Conservation (phyloP, 1,140 invertebrate genomes). For the Nixonia krombeini region DNA sequence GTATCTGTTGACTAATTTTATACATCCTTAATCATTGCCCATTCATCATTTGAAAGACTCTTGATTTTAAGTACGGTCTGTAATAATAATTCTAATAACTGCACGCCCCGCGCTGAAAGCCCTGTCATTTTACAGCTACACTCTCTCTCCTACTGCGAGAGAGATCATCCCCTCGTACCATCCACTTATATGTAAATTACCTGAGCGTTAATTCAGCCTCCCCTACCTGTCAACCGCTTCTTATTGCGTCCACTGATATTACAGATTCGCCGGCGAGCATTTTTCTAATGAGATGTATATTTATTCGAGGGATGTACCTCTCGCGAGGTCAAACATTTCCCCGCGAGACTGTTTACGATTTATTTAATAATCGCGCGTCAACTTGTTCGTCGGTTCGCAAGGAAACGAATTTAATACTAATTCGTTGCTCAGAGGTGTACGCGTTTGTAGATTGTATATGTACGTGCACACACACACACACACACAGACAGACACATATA, state of each 20-base stretch:
- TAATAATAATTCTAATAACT: conserved; percentile 70
- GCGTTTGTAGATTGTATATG: too few relatives aligned
- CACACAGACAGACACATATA: too few relatives aligned
- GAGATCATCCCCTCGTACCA: conserved; percentile 45
- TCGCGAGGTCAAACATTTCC: too few relatives aligned
- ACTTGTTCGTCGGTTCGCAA: too few relatives aligned
- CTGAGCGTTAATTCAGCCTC: conserved; percentile 54
- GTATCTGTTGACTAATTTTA: conserved; percentile 62
- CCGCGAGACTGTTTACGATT: too few relatives aligned
- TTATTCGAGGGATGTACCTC: too few relatives aligned
- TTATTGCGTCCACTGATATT: conserved; percentile 42
- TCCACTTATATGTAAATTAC: conserved; percentile 68
- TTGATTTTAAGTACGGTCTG: conserved; percentile 69
- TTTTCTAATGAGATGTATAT: too few relatives aligned
- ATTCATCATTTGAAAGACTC: conserved; percentile 71
- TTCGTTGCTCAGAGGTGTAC: too few relatives aligned
- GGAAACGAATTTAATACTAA: too few relatives aligned
- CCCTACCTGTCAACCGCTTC: conserved; percentile 29
- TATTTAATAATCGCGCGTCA: too few relatives aligned
- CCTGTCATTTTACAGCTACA: conserved; percentile 61
- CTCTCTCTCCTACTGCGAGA: conserved; percentile 36
- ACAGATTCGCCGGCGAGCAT: conserved; percentile 25
- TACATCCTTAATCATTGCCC: conserved; percentile 68
- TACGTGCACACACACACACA: too few relatives aligned
- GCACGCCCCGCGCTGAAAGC: conserved; percentile 49